phyloP scores from a whole-genome alignment of 2,797 vertebrate species.

The Pogonophryne albipinna region DNA sequence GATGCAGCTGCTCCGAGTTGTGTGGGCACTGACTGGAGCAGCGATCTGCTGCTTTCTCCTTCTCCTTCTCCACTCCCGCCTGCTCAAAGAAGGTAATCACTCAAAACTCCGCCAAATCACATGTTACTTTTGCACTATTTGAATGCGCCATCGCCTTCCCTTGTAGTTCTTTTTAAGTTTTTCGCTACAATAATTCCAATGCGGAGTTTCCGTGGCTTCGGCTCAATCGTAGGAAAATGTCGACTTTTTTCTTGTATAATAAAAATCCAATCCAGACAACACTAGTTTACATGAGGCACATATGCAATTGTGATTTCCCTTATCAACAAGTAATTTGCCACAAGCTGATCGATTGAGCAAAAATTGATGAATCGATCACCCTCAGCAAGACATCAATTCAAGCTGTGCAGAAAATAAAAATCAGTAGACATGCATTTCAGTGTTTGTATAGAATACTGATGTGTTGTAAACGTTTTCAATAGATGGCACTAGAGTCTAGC shows the following conservation, averaged over 20 bases:
- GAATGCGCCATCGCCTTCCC: background rate
- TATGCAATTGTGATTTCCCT: background rate
- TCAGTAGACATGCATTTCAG: slow-evolving; percentile 24
- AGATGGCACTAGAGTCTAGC: slow-evolving; percentile 96
- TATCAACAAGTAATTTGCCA: slow-evolving; percentile 65
- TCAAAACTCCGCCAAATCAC: background rate
- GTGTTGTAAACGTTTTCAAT: slow-evolving; percentile 87
- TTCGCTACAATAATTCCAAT: slow-evolving; percentile 15
- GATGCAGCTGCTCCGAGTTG: slow-evolving; percentile 97
- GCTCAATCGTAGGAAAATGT: slow-evolving; percentile 7
- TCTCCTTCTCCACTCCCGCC: slow-evolving; percentile 94
- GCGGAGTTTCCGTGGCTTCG: background rate
- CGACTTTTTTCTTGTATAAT: background rate
- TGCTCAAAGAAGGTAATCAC: slow-evolving; percentile 97
- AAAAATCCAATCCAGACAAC: background rate
- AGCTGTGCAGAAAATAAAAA: background rate
- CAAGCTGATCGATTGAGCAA: slow-evolving; percentile 32
- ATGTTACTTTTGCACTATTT: background rate
- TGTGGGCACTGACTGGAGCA: slow-evolving; percentile 97
- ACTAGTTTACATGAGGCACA: background rate
- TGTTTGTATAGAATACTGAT: slow-evolving; percentile 64
- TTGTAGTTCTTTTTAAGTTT: slow-evolving; percentile 47
- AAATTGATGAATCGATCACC: background rate
- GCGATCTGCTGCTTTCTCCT: slow-evolving; percentile 97
- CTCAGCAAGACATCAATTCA: background rate